Percentiles rank a stretch among this genome's conserved stretches.
Evolutionary conservation across 2,797 vertebrate species (phyloP).

Genomic region (Setipinna tenuifilis): DNA sequence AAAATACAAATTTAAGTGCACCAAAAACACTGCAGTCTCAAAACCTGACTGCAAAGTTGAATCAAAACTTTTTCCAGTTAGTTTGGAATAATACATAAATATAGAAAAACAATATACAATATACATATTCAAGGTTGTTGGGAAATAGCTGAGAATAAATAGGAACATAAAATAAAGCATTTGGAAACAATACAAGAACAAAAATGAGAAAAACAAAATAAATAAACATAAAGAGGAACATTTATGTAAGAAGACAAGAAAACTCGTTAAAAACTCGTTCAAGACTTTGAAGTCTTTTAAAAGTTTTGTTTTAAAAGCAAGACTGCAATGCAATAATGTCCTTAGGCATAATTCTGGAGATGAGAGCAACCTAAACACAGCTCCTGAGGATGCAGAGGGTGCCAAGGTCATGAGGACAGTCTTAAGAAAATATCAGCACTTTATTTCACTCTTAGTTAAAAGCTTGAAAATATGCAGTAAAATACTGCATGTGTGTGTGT

Average conservation of each 20-base stretch:
- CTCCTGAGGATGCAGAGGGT: not conserved
- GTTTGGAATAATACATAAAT: no score
- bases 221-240: not conserved
- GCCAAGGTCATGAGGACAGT: not conserved
- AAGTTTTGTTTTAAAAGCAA: not conserved
- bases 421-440: not conserved
- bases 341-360: not conserved
- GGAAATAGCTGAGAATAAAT: not conserved
- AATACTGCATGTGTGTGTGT: not conserved
- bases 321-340: not conserved
- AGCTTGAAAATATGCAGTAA: not conserved
- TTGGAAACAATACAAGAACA: not conserved
- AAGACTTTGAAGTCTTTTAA: not conserved
- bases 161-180: not conserved
- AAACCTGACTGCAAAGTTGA: no score
- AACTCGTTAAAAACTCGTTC: not conserved
- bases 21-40: no score
- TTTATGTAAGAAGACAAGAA: not conserved
- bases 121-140: not conserved
- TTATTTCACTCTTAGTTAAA: not conserved
- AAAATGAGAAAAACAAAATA: not conserved
- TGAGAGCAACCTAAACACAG: not conserved
- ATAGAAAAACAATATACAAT: no score
- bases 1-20: no score
- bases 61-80: no score